Evolutionary conservation across 1,140 invertebrate species (phyloP), one percentile per base, ranked within the genome.

Genomic region (Anagrus nilaparvatae): DNA sequence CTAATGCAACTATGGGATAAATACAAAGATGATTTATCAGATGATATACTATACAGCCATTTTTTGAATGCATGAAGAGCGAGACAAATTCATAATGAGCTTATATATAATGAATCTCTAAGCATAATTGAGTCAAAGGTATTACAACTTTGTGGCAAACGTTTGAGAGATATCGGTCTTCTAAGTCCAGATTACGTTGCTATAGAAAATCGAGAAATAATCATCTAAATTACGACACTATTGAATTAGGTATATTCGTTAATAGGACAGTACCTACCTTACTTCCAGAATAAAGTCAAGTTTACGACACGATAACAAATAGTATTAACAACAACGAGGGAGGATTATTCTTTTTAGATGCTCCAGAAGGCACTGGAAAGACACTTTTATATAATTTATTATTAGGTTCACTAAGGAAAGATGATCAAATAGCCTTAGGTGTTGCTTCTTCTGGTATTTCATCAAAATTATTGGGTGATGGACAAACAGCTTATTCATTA

Each of bases 371-470:
- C 13, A 58, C 53, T 18, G 51, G 54, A 13, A 58, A 61, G 51
- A 60, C 61, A 0, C 66, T 61, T 46, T 28, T 61, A 5, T 53
- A 42, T 19, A 40, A 30, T n/a, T 37, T 47, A 18, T 9, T 44
- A 20, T 27, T 47, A 9, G 25, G 35, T 14, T 56, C 67, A 29
- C 44, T 66, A 39, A 65, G 65, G 56, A 58, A 67, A 55, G 61
- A n/a, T n/a, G n/a, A n/a, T n/a, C n/a, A n/a, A n/a, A n/a, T n/a
- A n/a, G n/a, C n/a, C n/a, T n/a, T n/a, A n/a, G n/a, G n/a, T n/a
- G n/a, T n/a, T n/a, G n/a, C n/a, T n/a, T n/a, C n/a, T n/a, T n/a
- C n/a, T n/a, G n/a, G n/a, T n/a, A n/a, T n/a, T n/a, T n/a, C n/a
- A n/a, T n/a, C n/a, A n/a, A n/a, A n/a, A n/a, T n/a, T n/a, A n/a